phyloP scores from a whole-genome alignment of 2,797 vertebrate species.

The Eulemur albifrons region DNA sequence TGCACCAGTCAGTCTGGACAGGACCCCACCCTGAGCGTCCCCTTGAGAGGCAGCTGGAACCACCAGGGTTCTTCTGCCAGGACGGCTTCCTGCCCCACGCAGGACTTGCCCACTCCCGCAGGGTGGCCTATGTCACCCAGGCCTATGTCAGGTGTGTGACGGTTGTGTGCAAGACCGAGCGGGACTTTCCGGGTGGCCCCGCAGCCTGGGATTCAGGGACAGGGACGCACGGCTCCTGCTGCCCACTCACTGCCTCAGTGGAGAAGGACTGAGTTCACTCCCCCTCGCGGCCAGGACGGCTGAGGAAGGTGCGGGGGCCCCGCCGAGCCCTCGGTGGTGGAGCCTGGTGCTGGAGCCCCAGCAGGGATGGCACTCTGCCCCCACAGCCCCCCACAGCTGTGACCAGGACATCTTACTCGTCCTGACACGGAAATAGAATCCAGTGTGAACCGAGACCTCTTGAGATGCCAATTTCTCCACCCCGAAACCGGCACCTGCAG shows the following conservation, averaged over 20 bases:
- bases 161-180: too few species aligned
- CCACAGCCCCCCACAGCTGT: too few species aligned
- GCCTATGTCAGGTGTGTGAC: not conserved
- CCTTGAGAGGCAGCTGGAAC: not conserved
- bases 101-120: too few species aligned
- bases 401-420: not conserved
- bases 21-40: not conserved
- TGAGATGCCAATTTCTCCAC: not conserved
- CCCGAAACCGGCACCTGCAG: not conserved
- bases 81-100: not conserved
- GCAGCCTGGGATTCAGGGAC: not conserved
- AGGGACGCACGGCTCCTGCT: too few species aligned
- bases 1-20: not conserved
- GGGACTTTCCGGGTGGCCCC: not conserved
- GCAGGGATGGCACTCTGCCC: not conserved
- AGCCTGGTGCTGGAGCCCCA: not conserved
- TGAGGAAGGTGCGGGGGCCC: not conserved
- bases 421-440: not conserved
- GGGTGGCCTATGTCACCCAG: not conserved
- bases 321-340: not conserved
- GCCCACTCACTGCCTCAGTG: not conserved
- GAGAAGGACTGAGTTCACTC: not conserved
- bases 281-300: not conserved
- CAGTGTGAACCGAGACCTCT: constrained; percentile 33
- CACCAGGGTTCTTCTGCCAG: not conserved